These are phyloP conservation scores for Threskiornis aethiopicus DNA, from an alignment of 2,797 vertebrate genomes.

Conservation along the genomic window DNA sequence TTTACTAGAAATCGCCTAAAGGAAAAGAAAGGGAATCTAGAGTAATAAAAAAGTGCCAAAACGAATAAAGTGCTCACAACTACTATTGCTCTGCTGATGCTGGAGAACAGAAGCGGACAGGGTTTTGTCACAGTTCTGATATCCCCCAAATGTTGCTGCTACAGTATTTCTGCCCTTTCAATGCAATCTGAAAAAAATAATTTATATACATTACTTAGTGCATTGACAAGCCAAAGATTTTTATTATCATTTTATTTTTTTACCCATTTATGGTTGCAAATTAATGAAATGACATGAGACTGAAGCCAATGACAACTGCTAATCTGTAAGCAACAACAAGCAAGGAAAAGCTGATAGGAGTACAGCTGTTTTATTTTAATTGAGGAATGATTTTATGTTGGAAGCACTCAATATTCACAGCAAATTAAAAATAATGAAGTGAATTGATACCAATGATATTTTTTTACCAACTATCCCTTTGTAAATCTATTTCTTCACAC, in stretches of 20 bases:
- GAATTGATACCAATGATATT: constrained; percentile 80
- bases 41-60: neutral
- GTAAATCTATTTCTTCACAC: constrained; percentile 83
- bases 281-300: constrained; percentile 78
- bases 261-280: constrained; percentile 77
- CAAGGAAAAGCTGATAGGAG: constrained; percentile 72
- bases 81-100: neutral
- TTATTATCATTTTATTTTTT: constrained; percentile 31
- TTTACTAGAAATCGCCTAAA: neutral
- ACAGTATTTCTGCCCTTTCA: neutral
- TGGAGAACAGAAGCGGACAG: neutral
- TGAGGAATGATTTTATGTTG: constrained; percentile 80
- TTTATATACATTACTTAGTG: neutral
- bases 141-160: neutral
- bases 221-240: constrained; percentile 56
- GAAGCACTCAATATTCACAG: constrained; percentile 80
- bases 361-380: constrained; percentile 80
- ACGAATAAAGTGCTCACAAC: neutral
- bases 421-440: constrained; percentile 83
- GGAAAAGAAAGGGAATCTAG: neutral
- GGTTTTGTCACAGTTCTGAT: neutral
- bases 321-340: constrained; percentile 79
- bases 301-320: constrained; percentile 80
- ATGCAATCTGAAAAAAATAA: neutral
- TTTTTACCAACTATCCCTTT: constrained; percentile 79